These are phyloP conservation scores for Corythaeola cristata DNA, from an alignment of 2,113 vertebrate genomes.

Conservation along the genomic window DNA sequence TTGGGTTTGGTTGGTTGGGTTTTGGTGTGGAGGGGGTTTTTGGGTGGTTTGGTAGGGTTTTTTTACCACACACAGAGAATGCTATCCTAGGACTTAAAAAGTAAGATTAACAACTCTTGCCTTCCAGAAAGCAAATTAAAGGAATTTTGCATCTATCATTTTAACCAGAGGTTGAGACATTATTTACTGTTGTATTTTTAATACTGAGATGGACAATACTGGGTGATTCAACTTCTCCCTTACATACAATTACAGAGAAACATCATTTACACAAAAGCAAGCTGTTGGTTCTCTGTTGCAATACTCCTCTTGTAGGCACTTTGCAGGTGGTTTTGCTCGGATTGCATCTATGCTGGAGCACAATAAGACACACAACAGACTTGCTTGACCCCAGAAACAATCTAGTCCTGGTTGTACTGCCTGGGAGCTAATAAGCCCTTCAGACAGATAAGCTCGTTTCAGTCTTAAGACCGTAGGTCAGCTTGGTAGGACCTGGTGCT, in stretches of 20 bases:
- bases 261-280: background rate
- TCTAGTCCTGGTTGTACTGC: background rate
- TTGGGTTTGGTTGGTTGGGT: no score
- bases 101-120: background rate
- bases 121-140: background rate
- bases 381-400: background rate
- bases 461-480: rapidly evolving
- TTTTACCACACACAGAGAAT: background rate
- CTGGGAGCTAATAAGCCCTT: background rate
- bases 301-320: background rate
- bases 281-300: no score
- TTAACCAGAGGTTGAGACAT: background rate
- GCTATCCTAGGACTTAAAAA: background rate
- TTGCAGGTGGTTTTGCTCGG: background rate
- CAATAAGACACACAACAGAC: background rate
- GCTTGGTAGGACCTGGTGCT: background rate
- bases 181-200: background rate
- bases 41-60: no score
- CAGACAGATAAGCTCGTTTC: background rate
- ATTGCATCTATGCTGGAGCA: background rate
- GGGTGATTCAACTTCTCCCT: background rate
- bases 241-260: background rate
- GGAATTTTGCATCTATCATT: background rate
- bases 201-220: background rate
- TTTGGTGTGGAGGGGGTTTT: no score